A percentile compares a stretch with the other conserved stretches of the same genome.
phyloP scores from a whole-genome alignment of 2,797 vertebrate genomes.

The Heliangelus exortis region DNA sequence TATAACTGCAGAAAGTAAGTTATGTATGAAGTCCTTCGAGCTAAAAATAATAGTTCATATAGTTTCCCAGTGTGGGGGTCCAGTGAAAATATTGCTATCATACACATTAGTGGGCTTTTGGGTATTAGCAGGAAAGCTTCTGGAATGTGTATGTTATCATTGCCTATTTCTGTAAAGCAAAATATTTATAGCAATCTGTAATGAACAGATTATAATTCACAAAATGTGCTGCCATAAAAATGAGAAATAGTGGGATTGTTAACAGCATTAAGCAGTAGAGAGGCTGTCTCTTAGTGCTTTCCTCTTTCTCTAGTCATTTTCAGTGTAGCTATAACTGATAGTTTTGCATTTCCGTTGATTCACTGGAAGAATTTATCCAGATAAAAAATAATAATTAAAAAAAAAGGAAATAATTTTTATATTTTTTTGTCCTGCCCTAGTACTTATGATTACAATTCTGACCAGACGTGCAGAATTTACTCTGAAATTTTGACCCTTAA shows the following conservation, averaged over 20 bases:
- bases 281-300: conserved; percentile 47
- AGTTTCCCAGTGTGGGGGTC: not conserved
- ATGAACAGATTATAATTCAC: conserved; percentile 59
- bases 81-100: not conserved
- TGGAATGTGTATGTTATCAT: conserved; percentile 34
- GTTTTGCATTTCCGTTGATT: conserved; percentile 28
- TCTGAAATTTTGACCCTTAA: not conserved
- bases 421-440: not conserved
- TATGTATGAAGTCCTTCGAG: conserved; percentile 50
- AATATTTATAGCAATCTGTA: conserved; percentile 65
- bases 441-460: not conserved
- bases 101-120: conserved; percentile 10
- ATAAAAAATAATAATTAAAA: conserved; percentile 24
- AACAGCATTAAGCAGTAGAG: conserved; percentile 28
- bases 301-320: conserved; percentile 49
- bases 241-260: conserved; percentile 63
- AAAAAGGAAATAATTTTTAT: not conserved
- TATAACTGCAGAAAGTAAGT: conserved; percentile 41
- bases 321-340: conserved; percentile 38
- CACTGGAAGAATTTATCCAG: conserved; percentile 18
- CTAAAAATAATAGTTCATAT: conserved; percentile 45
- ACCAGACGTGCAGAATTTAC: not conserved
- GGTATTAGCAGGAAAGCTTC: conserved; percentile 39
- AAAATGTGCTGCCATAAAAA: conserved; percentile 66
- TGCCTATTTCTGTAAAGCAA: conserved; percentile 53